Conservation (phyloP, 2,888 invertebrate species). For the Athrips mouffetella region DNA sequence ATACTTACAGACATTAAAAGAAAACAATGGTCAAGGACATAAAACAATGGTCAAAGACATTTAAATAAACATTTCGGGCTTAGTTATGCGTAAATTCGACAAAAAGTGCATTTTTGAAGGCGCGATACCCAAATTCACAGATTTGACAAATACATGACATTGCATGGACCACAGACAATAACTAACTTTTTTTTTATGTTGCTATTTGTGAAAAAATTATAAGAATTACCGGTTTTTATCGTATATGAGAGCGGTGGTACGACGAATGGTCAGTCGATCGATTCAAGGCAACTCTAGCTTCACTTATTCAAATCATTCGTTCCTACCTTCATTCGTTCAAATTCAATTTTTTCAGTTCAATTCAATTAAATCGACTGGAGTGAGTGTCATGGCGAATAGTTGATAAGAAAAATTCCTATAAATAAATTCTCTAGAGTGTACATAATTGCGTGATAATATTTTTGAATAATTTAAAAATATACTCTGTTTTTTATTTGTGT, state of each 20-base stretch:
- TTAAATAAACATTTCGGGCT: too few relatives aligned
- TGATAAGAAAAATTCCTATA: too few relatives aligned
- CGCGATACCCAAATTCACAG: slow-evolving; percentile 3
- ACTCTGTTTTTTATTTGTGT: not conserved
- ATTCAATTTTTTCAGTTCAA: not conserved
- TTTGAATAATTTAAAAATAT: not conserved
- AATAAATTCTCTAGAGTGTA: too few relatives aligned
- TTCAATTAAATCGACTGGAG: not conserved
- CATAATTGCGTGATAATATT: not conserved
- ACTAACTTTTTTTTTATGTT: not conserved
- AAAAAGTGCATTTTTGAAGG: not conserved
- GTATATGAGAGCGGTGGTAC: not conserved
- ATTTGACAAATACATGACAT: too few relatives aligned
- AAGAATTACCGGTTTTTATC: slow-evolving; percentile 1
- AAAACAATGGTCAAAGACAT: not conserved
- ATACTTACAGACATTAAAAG: not conserved
- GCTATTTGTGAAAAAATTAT: not conserved
- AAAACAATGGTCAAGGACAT: not conserved
- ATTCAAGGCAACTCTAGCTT: too few relatives aligned
- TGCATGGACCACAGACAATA: slow-evolving; percentile 5
- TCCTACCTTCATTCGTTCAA: too few relatives aligned
- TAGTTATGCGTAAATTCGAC: too few relatives aligned
- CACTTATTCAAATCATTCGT: too few relatives aligned
- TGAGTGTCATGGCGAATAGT: slow-evolving; percentile 22
- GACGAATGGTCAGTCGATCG: too few relatives aligned